These are phyloP conservation scores for Frankliniella intonsa DNA, from an alignment of 2,888 invertebrate species.

Conservation along the genomic window DNA sequence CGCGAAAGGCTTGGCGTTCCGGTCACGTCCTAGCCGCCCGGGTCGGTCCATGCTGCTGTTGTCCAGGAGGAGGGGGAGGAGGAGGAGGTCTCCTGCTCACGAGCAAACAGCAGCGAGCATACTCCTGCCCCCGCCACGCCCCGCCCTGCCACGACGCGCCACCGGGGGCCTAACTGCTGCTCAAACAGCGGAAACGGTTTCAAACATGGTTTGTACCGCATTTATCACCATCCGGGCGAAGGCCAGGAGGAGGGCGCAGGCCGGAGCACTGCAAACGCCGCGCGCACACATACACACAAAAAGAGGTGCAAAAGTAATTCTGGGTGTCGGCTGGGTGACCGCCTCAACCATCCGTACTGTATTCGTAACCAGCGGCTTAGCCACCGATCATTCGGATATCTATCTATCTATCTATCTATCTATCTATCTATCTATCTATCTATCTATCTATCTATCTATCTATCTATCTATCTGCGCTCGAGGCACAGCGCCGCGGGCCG, in stretches of 20 bases:
- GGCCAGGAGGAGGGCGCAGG: neutral
- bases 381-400: too few species aligned
- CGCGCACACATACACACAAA: too few species aligned
- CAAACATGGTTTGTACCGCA: conserved; percentile 18
- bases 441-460: too few species aligned
- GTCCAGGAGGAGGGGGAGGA: neutral
- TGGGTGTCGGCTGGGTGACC: too few species aligned
- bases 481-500: too few species aligned
- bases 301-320: too few species aligned
- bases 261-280: too few species aligned
- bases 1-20: conserved; percentile 11
- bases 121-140: neutral
- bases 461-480: too few species aligned
- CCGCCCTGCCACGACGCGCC: neutral
- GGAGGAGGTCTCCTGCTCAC: neutral
- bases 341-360: too few species aligned
- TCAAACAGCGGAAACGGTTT: conserved; percentile 26
- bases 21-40: neutral
- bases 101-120: neutral
- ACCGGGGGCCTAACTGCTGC: conserved; percentile 6
- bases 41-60: neutral
- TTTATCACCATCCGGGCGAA: neutral
- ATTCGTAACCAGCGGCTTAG: too few species aligned
- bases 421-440: too few species aligned
- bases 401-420: too few species aligned